A percentile compares a stretch with the other conserved stretches of the same genome.
Evolutionary conservation across 1,140 invertebrate species (phyloP).

Genomic region (Metopolophium dirhodum): DNA sequence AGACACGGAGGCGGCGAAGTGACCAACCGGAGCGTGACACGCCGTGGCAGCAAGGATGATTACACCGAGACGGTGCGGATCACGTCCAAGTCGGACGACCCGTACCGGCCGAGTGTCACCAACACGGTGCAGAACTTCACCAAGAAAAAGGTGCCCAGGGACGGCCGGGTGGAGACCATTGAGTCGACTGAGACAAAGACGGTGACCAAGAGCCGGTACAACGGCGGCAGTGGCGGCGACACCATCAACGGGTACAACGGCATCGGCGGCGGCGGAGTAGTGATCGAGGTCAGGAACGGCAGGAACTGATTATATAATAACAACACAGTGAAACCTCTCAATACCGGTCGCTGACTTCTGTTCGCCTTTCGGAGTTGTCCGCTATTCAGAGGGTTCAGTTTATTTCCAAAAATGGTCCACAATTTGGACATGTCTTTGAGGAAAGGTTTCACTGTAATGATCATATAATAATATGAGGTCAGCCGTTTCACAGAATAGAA

Average conservation of each 20-base stretch:
- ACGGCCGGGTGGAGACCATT: constrained; percentile 71
- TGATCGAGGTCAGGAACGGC: constrained; percentile 65
- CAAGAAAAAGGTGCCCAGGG: constrained; percentile 71
- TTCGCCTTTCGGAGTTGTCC: background rate
- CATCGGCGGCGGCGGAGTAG: constrained; percentile 66
- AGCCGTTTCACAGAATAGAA: background rate
- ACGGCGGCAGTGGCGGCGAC: constrained; percentile 65
- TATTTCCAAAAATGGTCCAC: background rate
- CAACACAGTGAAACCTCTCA: background rate
- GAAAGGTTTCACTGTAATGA: background rate
- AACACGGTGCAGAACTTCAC: constrained; percentile 73
- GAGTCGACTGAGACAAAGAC: constrained; percentile 74
- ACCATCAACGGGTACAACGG: constrained; percentile 63
- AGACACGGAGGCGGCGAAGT: constrained; percentile 52
- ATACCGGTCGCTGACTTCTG: background rate
- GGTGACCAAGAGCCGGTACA: constrained; percentile 70
- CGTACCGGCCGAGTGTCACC: constrained; percentile 69
- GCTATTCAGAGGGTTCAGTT: background rate
- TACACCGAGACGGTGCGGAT: constrained; percentile 74
- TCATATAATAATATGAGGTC: background rate
- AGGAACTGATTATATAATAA: constrained; percentile 47
- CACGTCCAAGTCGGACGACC: constrained; percentile 71
- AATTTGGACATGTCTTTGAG: background rate
- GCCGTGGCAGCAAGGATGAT: constrained; percentile 72
- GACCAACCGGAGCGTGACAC: constrained; percentile 62